Evolutionary conservation across 1,140 invertebrate species (phyloP).

Genomic region (Adelges cooleyi): DNA sequence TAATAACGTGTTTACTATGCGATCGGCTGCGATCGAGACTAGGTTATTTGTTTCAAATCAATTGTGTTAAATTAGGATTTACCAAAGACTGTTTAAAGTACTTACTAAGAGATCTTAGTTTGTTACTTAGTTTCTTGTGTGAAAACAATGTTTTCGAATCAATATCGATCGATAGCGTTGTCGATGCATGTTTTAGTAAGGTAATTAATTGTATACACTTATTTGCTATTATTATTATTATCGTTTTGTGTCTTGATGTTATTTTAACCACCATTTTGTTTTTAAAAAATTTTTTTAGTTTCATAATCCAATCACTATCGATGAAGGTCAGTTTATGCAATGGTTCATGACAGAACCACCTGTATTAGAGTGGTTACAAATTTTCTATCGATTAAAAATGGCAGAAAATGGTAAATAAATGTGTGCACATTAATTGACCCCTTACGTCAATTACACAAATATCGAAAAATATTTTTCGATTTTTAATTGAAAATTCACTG

Average conservation of each 20-base stretch:
- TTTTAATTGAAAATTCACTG: too few relatives aligned
- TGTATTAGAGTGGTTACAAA: conserved; percentile 48
- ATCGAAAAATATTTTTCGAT: too few relatives aligned
- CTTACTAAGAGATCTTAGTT: conserved; percentile 16
- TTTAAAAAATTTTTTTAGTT: background rate
- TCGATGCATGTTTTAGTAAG: conserved; percentile 8
- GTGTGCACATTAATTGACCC: too few relatives aligned
- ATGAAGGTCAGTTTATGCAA: conserved; percentile 43
- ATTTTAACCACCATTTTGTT: background rate
- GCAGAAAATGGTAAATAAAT: conserved; percentile 44
- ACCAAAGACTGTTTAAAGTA: conserved; percentile 11
- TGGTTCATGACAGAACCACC: conserved; percentile 51
- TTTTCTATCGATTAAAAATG: conserved; percentile 45
- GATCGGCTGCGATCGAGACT: conserved; percentile 9
- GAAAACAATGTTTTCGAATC: conserved; percentile 1
- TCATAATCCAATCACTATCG: conserved; percentile 31
- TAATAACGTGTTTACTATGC: conserved; percentile 13
- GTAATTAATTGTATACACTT: background rate
- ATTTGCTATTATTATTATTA: too few relatives aligned
- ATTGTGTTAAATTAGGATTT: background rate
- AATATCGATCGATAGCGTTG: background rate
- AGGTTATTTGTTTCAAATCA: conserved; percentile 16
- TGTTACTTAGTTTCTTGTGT: background rate
- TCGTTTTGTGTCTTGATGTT: too few relatives aligned
- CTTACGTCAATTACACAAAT: too few relatives aligned